Evolutionary conservation across 2,888 invertebrate genomes (phyloP).

Genomic region (Nemotelus pantherinus): DNA sequence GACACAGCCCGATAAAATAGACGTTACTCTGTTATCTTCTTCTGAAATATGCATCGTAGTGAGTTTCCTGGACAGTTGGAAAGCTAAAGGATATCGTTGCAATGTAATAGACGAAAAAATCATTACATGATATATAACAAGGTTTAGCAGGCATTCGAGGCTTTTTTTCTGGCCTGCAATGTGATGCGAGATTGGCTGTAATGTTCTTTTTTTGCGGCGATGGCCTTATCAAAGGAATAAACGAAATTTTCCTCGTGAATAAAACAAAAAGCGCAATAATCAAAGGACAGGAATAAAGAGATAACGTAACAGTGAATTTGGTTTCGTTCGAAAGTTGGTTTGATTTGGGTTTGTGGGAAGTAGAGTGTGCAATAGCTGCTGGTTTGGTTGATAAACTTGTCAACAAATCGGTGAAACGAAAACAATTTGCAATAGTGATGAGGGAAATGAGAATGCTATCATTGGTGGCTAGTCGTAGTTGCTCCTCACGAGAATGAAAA

Average conservation of each 20-base stretch:
- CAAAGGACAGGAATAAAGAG: conserved; percentile 26
- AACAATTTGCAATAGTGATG: not conserved
- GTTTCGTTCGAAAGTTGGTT: conserved; percentile 15
- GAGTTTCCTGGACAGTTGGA: not conserved
- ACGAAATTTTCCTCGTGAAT: conserved; percentile 40
- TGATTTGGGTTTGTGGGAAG: not conserved
- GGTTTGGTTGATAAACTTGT: not conserved
- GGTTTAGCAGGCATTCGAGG: conserved; percentile 14
- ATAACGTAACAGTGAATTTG: conserved; percentile 27
- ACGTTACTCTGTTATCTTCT: conserved; percentile 29
- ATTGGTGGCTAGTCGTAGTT: no score
- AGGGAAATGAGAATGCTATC: not conserved
- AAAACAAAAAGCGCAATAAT: conserved; percentile 37
- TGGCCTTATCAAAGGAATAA: conserved; percentile 19
- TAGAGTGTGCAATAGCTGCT: not conserved
- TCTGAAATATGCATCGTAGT: conserved; percentile 21
- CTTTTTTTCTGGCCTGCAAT: conserved; percentile 14
- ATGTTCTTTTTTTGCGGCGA: not conserved
- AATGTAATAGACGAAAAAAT: conserved; percentile 8
- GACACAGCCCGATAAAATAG: conserved; percentile 14
- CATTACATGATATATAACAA: conserved; percentile 21
- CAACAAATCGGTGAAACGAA: conserved; percentile 5
- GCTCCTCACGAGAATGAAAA: no score
- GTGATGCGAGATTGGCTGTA: not conserved
- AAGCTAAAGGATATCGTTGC: conserved; percentile 5